These are phyloP conservation scores for Lagodon rhomboides DNA, from an alignment of 2,797 vertebrate genomes.

Conservation along the genomic window DNA sequence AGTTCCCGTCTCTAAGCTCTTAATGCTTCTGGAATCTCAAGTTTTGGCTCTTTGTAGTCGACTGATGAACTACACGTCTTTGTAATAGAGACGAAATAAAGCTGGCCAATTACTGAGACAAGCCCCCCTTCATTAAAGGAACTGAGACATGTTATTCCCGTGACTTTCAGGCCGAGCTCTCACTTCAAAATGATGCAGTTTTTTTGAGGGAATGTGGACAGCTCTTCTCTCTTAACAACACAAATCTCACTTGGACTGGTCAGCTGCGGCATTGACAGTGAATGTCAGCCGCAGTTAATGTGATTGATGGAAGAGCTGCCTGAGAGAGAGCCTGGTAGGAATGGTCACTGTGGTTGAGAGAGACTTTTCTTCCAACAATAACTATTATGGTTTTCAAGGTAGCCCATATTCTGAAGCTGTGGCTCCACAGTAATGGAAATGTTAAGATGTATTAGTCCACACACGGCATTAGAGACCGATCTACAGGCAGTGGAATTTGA, in stretches of 20 bases:
- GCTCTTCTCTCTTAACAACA: conserved; percentile 26
- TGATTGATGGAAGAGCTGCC: conserved; percentile 56
- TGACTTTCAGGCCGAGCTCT: conserved; percentile 51
- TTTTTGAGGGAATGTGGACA: conserved; percentile 29
- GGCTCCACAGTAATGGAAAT: conserved; percentile 12
- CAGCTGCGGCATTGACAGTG: conserved; percentile 56
- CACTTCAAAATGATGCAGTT: conserved; percentile 56
- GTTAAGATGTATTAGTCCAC: conserved; percentile 13
- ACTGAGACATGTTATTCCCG: conserved; percentile 49
- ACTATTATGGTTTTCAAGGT: conserved; percentile 3
- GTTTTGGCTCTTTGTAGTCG: conserved; percentile 46
- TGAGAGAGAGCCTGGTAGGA: conserved; percentile 13
- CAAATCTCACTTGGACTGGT: conserved; percentile 48
- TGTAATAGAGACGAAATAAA: conserved; percentile 60
- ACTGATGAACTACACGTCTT: conserved; percentile 48
- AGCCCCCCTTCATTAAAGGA: conserved; percentile 66
- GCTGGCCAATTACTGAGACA: conserved; percentile 71
- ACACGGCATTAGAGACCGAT: conserved; percentile 27
- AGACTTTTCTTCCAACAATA: not conserved
- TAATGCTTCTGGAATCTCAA: conserved; percentile 27
- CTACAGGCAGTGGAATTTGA: conserved; percentile 18
- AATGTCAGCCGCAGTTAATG: conserved; percentile 66
- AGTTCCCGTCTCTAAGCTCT: not conserved
- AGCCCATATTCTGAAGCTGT: not conserved
- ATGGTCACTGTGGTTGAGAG: not conserved